Conservation (phyloP, 2,113 vertebrate species). For the Stegastes partitus region DNA sequence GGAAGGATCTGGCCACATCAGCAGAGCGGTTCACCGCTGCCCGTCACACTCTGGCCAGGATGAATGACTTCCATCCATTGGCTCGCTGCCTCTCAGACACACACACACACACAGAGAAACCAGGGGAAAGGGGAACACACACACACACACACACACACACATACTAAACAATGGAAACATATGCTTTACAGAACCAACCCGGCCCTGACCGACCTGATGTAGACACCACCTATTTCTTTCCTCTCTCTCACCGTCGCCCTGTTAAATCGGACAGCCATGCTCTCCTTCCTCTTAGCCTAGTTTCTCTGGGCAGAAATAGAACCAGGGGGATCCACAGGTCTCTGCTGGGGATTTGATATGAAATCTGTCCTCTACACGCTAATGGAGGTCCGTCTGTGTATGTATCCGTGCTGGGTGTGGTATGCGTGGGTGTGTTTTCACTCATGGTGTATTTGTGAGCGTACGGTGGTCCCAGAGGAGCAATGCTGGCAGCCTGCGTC, state of each 20-base stretch:
- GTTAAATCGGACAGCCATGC: slow-evolving; percentile 64
- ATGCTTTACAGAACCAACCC: slow-evolving; percentile 55
- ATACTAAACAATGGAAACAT: slow-evolving; percentile 70
- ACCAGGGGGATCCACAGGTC: slow-evolving; percentile 57
- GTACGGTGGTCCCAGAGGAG: slow-evolving; percentile 45
- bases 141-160: slow-evolving; percentile 26
- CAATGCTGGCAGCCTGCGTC: slow-evolving; percentile 38
- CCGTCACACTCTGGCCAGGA: slow-evolving; percentile 69
- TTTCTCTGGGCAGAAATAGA: slow-evolving; percentile 85
- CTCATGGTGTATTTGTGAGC: slow-evolving; percentile 47
- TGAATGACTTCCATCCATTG: slow-evolving; percentile 78
- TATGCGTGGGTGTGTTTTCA: slow-evolving; percentile 20
- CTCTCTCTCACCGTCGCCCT: slow-evolving; percentile 26
- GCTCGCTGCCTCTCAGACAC: slow-evolving; percentile 49
- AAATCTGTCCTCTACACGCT: slow-evolving; percentile 70
- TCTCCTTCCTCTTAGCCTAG: slow-evolving; percentile 80
- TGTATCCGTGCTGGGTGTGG: slow-evolving; percentile 26
- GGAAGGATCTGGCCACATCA: slow-evolving; percentile 78
- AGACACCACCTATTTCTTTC: slow-evolving; percentile 39
- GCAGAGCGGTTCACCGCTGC: slow-evolving; percentile 75
- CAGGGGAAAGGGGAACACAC: slow-evolving; percentile 68
- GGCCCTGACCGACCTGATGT: slow-evolving; percentile 60
- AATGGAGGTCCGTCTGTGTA: slow-evolving; percentile 28
- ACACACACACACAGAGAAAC: slow-evolving; percentile 59
- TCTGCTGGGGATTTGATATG: slow-evolving; percentile 74